A percentile compares a stretch with the other conserved stretches of the same genome.
phyloP scores from a whole-genome alignment of 2,888 invertebrate species.

The Halocaridina rubra region DNA sequence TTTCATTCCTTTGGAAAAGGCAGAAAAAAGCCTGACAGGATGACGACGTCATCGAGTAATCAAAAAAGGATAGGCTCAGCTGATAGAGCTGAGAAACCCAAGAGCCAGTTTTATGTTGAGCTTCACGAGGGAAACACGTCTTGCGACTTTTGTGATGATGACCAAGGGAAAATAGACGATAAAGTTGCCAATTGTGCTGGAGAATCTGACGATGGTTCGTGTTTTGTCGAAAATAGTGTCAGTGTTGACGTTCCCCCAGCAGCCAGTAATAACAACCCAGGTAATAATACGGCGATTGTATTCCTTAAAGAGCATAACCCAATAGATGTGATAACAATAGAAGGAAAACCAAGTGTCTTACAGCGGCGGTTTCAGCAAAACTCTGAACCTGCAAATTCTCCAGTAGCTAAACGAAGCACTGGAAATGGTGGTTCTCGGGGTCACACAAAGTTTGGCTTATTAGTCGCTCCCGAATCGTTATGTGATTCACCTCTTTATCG shows the following conservation, averaged over 20 bases:
- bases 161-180: neutral
- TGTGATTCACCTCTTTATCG: slow-evolving; percentile 5
- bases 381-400: neutral
- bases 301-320: neutral
- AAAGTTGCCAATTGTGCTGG: no score
- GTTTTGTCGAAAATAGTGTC: neutral
- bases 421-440: neutral
- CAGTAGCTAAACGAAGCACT: neutral
- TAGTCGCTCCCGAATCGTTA: slow-evolving; percentile 34
- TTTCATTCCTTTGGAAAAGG: slow-evolving; percentile 36
- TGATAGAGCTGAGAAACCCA: neutral
- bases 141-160: neutral
- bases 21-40: neutral
- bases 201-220: neutral
- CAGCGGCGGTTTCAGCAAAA: neutral
- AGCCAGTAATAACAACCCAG: neutral
- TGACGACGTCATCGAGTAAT: neutral
- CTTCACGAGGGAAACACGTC: neutral
- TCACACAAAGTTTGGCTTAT: slow-evolving; percentile 9
- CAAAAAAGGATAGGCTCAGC: neutral
- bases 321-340: no score
- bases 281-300: neutral
- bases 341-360: neutral
- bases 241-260: neutral
- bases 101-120: slow-evolving; percentile 48